These are phyloP conservation scores for Pitangus sulphuratus DNA, from an alignment of 2,797 vertebrate species.

Conservation along the genomic window DNA sequence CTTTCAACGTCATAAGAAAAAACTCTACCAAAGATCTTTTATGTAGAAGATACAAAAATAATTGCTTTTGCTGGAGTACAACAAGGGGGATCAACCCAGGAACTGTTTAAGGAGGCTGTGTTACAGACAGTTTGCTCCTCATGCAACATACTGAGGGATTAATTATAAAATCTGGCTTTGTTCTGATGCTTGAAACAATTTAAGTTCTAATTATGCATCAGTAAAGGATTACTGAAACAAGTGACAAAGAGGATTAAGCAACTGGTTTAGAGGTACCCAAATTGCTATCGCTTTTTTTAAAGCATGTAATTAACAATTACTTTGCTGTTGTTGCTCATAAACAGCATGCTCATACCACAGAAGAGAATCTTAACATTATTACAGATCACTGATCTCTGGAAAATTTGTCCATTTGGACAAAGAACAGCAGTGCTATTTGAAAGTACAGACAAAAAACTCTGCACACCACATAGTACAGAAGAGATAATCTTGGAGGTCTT, in stretches of 20 bases:
- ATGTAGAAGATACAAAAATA: not conserved
- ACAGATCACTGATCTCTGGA: not conserved
- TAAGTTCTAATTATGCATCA: not conserved
- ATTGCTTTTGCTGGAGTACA: not conserved
- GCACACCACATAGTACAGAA: not conserved
- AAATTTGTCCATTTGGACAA: not conserved
- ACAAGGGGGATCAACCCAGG: not conserved
- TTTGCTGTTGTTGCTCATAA: not conserved
- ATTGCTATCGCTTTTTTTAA: not conserved
- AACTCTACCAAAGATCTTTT: not conserved
- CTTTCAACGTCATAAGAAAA: not conserved
- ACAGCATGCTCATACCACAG: not conserved
- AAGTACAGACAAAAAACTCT: not conserved
- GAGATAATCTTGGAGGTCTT: not conserved
- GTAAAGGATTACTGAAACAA: constrained; percentile 44
- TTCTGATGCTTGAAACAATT: not conserved
- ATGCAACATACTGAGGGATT: not conserved
- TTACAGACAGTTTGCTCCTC: not conserved
- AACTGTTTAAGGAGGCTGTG: not conserved
- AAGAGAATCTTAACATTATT: not conserved
- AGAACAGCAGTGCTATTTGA: not conserved
- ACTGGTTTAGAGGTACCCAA: constrained; percentile 21
- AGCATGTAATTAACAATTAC: not conserved
- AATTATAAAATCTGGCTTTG: not conserved
- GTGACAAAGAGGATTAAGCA: constrained; percentile 34